A percentile compares a stretch with the other conserved stretches of the same genome.
Conservation (phyloP, 2,113 vertebrate genomes). For the Epinephelus cyanopodus region DNA sequence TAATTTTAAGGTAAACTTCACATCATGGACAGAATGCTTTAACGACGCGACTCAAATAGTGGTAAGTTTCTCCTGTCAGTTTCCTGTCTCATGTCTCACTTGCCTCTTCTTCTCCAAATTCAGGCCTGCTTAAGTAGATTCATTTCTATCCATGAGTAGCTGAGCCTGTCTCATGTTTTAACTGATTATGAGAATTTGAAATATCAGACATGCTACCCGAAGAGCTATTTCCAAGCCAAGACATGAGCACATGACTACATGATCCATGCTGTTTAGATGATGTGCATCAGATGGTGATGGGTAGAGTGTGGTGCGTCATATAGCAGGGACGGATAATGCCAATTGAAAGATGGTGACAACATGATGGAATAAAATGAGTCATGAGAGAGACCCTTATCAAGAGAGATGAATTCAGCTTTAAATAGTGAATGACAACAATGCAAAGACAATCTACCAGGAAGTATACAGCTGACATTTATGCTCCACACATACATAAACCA, state of each 20-base stretch:
- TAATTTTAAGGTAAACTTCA: neutral
- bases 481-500: neutral
- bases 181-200: neutral
- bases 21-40: slow-evolving; percentile 15
- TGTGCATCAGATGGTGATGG: slow-evolving; percentile 1
- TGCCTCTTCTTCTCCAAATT: neutral
- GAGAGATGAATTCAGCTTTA: neutral
- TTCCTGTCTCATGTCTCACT: neutral
- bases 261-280: neutral
- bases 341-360: slow-evolving; percentile 21
- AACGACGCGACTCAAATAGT: neutral
- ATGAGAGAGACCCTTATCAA: neutral
- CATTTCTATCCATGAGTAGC: neutral
- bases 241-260: neutral
- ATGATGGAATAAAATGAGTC: neutral
- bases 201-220: neutral
- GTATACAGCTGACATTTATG: neutral
- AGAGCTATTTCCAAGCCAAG: neutral
- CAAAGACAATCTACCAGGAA: neutral
- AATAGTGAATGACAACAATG: neutral
- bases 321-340: neutral
- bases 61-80: slow-evolving; percentile 52
- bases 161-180: neutral
- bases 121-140: neutral
- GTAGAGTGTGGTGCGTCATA: neutral